These are phyloP conservation scores for Formicarius rufipectus DNA, from an alignment of 2,113 vertebrate genomes.

Conservation along the genomic window DNA sequence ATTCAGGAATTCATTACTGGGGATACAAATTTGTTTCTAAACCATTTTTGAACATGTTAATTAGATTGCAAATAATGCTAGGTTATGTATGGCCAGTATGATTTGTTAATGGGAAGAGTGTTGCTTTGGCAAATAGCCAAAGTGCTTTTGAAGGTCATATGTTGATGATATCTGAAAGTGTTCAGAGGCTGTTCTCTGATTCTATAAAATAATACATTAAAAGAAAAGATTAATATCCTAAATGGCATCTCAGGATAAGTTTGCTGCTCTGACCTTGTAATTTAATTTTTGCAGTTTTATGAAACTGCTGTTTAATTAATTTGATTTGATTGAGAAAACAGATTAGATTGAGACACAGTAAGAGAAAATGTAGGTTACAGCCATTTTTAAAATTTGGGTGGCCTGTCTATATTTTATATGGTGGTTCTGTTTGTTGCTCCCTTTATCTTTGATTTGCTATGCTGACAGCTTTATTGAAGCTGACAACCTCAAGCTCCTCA, in stretches of 20 bases:
- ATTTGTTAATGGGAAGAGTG: not conserved
- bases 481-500: not conserved
- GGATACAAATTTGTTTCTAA: not conserved
- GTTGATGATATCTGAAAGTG: not conserved
- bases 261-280: not conserved
- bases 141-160: slow-evolving; percentile 8
- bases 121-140: slow-evolving; percentile 13
- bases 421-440: not conserved
- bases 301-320: not conserved
- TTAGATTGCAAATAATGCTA: not conserved
- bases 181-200: not conserved
- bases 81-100: not conserved
- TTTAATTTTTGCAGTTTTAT: not conserved
- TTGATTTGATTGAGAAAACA: not conserved
- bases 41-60: not conserved
- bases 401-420: not conserved
- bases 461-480: slow-evolving; percentile 8
- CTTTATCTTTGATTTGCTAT: not conserved
- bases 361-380: not conserved
- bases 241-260: not conserved
- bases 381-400: not conserved
- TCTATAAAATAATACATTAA: not conserved
- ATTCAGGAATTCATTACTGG: not conserved
- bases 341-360: not conserved
- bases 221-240: not conserved